Percentiles rank a stretch among this genome's conserved stretches.
Evolutionary conservation across 2,888 invertebrate genomes (phyloP).

Genomic region (Pseudanteris insignis): DNA sequence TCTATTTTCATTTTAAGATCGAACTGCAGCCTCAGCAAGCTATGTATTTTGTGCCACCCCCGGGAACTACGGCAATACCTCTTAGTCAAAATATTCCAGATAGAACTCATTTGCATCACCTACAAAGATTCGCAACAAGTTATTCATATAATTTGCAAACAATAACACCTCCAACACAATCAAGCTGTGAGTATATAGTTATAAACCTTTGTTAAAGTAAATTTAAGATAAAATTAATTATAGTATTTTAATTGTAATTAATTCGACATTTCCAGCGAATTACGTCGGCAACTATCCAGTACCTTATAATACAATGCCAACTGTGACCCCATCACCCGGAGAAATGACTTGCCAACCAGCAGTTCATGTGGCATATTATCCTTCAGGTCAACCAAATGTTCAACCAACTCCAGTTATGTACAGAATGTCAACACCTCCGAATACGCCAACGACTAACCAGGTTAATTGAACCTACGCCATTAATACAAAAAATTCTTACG

Average conservation of each 20-base stretch:
- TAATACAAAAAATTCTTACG: too few relatives aligned
- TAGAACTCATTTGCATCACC: slow-evolving; percentile 55
- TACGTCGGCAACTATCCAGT: slow-evolving; percentile 60
- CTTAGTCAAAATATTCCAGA: slow-evolving; percentile 58
- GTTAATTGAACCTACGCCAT: too few relatives aligned
- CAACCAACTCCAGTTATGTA: slow-evolving; percentile 62
- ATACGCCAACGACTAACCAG: slow-evolving; percentile 62
- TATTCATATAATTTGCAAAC: slow-evolving; percentile 61
- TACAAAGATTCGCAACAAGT: slow-evolving; percentile 57
- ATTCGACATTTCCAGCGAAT: slow-evolving; percentile 59
- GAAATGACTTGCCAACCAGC: slow-evolving; percentile 61
- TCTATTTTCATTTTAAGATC: neutral
- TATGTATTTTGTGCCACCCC: slow-evolving; percentile 63
- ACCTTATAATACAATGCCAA: slow-evolving; percentile 59
- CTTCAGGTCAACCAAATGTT: slow-evolving; percentile 58
- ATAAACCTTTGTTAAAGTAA: too few relatives aligned
- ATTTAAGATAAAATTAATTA: too few relatives aligned
- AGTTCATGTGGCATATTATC: slow-evolving; percentile 62
- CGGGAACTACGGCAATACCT: slow-evolving; percentile 55
- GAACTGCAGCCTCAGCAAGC: slow-evolving; percentile 57
- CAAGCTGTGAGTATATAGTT: slow-evolving; percentile 50
- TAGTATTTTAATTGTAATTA: too few relatives aligned
- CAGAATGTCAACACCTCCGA: slow-evolving; percentile 63
- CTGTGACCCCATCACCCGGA: slow-evolving; percentile 56
- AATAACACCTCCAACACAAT: slow-evolving; percentile 61